These are phyloP conservation scores for Istiophorus platypterus DNA, from an alignment of 2,113 vertebrate species.

Conservation along the genomic window DNA sequence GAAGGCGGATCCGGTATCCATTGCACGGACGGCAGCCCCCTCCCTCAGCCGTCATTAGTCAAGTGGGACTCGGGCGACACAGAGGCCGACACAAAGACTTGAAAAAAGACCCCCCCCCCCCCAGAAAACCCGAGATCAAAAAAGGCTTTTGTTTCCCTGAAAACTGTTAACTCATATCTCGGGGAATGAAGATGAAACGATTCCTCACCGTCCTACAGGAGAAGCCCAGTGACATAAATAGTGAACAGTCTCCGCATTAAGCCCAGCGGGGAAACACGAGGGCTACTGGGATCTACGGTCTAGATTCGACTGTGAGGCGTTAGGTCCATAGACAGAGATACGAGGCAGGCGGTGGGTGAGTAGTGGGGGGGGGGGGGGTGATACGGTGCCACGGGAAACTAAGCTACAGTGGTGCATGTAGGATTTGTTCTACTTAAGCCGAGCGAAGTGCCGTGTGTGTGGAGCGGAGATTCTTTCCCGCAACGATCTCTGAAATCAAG, in stretches of 20 bases:
- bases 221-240: constrained; percentile 40
- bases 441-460: constrained; percentile 28
- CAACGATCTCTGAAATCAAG: constrained; percentile 25
- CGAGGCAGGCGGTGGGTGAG: too few relatives aligned
- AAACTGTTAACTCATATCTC: constrained; percentile 15
- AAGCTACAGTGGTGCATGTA: background rate
- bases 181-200: constrained; percentile 30
- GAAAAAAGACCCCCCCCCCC: too few relatives aligned
- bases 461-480: constrained; percentile 26
- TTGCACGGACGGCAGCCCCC: constrained; percentile 11
- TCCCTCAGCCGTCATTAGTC: constrained; percentile 55
- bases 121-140: constrained; percentile 48
- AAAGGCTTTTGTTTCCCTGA: constrained; percentile 13
- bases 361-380: too few relatives aligned
- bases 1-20: constrained; percentile 18
- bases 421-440: constrained; percentile 41
- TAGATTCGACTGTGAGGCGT: constrained; percentile 14
- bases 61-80: constrained; percentile 10
- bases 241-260: constrained; percentile 47
- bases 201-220: constrained; percentile 9
- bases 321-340: constrained; percentile 28
- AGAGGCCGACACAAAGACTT: constrained; percentile 1
- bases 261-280: background rate
- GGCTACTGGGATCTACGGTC: constrained; percentile 41
- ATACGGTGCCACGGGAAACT: constrained; percentile 34